phyloP scores from a whole-genome alignment of 2,797 vertebrate genomes.

The Lepilemur ruficaudatus region DNA sequence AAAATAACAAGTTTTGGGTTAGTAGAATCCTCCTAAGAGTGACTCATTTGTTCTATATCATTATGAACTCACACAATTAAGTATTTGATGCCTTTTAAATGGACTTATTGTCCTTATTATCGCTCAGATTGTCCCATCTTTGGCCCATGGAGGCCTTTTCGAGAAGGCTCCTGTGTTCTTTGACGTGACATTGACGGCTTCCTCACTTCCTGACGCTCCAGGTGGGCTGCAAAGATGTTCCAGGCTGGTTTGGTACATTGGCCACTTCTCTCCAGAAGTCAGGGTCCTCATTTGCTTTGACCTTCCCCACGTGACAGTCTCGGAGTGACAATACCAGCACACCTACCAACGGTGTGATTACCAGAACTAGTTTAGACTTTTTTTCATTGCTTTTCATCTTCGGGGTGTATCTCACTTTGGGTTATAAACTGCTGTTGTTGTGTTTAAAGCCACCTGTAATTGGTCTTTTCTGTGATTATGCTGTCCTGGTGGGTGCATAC shows the following conservation, averaged over 20 bases:
- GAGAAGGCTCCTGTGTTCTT: neutral
- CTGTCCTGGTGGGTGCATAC: neutral
- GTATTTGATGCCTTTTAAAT: fast-evolving
- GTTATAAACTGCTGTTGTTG: no score
- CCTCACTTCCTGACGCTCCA: neutral
- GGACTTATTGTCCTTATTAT: neutral
- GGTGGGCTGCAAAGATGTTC: neutral
- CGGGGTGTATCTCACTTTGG: neutral
- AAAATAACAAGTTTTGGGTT: neutral
- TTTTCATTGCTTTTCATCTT: neutral
- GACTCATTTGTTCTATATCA: neutral
- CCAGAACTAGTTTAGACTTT: fast-evolving
- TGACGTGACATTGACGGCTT: fast-evolving
- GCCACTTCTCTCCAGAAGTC: neutral
- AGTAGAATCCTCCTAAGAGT: neutral
- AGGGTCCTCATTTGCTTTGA: neutral
- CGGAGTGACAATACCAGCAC: neutral
- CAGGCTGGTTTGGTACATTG: fast-evolving
- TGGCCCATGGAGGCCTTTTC: fast-evolving
- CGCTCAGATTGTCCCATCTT: neutral
- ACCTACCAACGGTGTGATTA: fast-evolving
- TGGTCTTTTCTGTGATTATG: neutral
- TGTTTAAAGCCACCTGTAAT: neutral
- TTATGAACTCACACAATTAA: neutral
- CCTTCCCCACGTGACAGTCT: neutral